Evolutionary conservation across 2,888 invertebrate species (phyloP).

Genomic region (Cylloceria caligata): DNA sequence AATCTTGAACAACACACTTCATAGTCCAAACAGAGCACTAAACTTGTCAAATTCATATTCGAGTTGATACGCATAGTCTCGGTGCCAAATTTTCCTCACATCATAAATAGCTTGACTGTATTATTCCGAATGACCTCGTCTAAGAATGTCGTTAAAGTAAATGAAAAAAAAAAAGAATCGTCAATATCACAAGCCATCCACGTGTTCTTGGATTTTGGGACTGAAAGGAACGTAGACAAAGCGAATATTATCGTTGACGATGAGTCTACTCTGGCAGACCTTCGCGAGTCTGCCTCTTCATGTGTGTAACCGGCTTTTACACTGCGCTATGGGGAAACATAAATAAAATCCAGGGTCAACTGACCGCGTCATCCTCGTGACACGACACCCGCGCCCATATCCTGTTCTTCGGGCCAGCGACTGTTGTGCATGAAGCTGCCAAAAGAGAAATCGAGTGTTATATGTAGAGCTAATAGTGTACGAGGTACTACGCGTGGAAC

Average conservation of each 20-base stretch:
- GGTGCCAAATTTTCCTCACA: neutral
- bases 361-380: slow-evolving; percentile 71
- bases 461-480: slow-evolving; percentile 12
- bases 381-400: slow-evolving; percentile 71
- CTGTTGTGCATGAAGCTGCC: slow-evolving; percentile 30
- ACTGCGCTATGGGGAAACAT: slow-evolving; percentile 78
- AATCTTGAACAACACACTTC: slow-evolving; percentile 42
- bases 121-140: slow-evolving; percentile 49
- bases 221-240: slow-evolving; percentile 28
- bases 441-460: slow-evolving; percentile 40
- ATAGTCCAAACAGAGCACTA: slow-evolving; percentile 9
- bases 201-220: slow-evolving; percentile 36
- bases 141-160: slow-evolving; percentile 57
- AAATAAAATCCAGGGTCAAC: slow-evolving; percentile 80
- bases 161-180: slow-evolving; percentile 34
- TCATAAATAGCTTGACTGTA: slow-evolving; percentile 9
- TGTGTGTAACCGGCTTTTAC: slow-evolving; percentile 75
- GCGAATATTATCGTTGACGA: slow-evolving; percentile 35
- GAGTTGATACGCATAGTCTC: neutral
- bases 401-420: slow-evolving; percentile 58
- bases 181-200: slow-evolving; percentile 24
- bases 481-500: neutral
- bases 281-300: slow-evolving; percentile 65
- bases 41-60: too few species aligned
- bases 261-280: slow-evolving; percentile 62